Evolutionary conservation across 2,113 vertebrate species (phyloP).

Genomic region (Galeopterus variegatus): DNA sequence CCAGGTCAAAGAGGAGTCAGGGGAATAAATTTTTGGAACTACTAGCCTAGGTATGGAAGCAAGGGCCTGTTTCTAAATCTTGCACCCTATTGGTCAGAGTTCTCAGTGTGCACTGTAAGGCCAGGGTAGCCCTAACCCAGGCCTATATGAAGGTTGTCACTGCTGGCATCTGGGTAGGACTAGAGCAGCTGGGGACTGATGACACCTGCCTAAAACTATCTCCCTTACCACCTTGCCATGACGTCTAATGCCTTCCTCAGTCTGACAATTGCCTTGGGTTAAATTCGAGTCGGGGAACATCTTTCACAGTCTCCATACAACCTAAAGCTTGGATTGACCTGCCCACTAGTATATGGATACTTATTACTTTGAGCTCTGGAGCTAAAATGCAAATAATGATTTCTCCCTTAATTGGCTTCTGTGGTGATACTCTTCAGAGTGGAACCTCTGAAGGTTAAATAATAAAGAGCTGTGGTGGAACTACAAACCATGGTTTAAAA

Average conservation of each 20-base stretch:
- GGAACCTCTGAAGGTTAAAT: neutral
- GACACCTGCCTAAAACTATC: neutral
- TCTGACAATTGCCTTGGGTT: neutral
- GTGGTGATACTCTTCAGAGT: neutral
- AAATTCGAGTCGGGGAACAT: neutral
- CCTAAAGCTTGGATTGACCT: neutral
- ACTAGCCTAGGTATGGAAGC: neutral
- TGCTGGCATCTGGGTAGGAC: neutral
- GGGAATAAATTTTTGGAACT: neutral
- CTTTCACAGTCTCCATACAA: neutral
- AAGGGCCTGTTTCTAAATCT: neutral
- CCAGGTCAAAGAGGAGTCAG: neutral
- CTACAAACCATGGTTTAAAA: neutral
- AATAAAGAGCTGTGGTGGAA: neutral
- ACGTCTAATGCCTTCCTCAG: neutral
- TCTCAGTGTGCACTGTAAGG: neutral
- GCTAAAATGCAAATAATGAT: slow-evolving; percentile 14
- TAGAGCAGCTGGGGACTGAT: neutral
- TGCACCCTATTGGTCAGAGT: neutral
- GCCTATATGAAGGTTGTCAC: neutral
- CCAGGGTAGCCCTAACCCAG: neutral
- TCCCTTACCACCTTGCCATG: neutral
- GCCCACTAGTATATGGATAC: no score
- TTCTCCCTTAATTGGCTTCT: neutral
- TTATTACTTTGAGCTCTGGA: neutral